phyloP scores from a whole-genome alignment of 1,140 invertebrate genomes.

The Scaptomyza pallida region DNA sequence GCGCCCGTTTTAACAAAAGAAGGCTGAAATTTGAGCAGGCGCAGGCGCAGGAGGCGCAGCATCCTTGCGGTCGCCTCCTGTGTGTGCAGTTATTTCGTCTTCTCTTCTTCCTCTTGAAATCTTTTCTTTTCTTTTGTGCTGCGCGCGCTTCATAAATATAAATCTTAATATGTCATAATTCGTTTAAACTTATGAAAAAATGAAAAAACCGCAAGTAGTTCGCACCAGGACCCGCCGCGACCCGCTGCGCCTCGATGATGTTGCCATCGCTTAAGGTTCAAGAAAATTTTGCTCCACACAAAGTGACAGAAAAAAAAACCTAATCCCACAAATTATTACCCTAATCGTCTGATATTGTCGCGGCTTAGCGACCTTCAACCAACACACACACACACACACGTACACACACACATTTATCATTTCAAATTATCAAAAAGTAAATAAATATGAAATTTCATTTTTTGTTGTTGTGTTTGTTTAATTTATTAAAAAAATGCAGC shows the following conservation, averaged over 20 bases:
- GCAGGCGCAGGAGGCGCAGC: conserved; percentile 27
- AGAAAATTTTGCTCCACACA: background rate
- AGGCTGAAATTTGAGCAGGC: conserved; percentile 63
- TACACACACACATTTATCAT: conserved; percentile 50
- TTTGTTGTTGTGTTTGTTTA: conserved; percentile 56
- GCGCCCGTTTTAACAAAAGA: conserved; percentile 62
- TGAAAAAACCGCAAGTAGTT: conserved; percentile 59
- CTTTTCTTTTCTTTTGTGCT: conserved; percentile 30
- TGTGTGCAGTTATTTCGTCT: conserved; percentile 19
- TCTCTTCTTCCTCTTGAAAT: background rate
- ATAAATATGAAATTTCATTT: conserved; percentile 66
- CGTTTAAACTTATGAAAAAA: conserved; percentile 64
- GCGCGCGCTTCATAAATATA: conserved; percentile 25
- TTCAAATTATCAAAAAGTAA: conserved; percentile 69
- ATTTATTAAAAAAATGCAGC: conserved; percentile 58
- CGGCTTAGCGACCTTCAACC: conserved; percentile 61
- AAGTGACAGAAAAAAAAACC: background rate
- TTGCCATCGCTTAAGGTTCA: conserved; percentile 9
- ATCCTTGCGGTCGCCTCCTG: conserved; percentile 64
- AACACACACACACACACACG: background rate
- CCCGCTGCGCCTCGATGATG: conserved; percentile 53
- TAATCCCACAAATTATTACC: conserved; percentile 80
- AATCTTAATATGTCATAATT: conserved; percentile 82
- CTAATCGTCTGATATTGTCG: conserved; percentile 75
- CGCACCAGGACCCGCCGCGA: conserved; percentile 37